These are phyloP conservation scores for Cliona cf. orientalis DNA, from an alignment of 37 sponge, comb jelly and placozoan genomes.

Conservation along the genomic window DNA sequence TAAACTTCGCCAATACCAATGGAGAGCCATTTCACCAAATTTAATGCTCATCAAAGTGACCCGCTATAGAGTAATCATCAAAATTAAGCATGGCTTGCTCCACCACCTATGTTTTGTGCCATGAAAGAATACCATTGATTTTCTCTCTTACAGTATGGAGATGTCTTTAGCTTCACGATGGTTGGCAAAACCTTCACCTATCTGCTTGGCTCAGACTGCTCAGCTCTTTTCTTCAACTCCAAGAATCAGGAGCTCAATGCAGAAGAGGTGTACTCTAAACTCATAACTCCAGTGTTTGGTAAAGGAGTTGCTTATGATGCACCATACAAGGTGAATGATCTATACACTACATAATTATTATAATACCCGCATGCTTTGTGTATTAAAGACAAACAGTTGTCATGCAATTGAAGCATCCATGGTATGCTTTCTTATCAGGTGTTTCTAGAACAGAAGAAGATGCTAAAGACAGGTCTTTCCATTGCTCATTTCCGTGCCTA, in stretches of 20 bases:
- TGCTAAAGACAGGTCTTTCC: conserved; percentile 84
- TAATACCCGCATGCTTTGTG: background rate
- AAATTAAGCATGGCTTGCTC: background rate
- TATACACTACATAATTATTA: background rate
- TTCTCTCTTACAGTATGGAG: conserved; percentile 71
- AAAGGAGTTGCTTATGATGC: conserved; percentile 92
- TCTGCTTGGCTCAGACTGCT: conserved; percentile 75
- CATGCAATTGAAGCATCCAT: background rate
- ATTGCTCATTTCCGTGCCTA: conserved; percentile 76
- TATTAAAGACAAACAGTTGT: background rate
- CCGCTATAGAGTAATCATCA: background rate
- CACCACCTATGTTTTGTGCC: too few relatives aligned
- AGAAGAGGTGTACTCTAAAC: conserved; percentile 81
- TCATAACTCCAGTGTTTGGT: conserved; percentile 91
- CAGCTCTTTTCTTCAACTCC: conserved; percentile 81
- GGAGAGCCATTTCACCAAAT: too few relatives aligned
- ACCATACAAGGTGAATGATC: conserved; percentile 57
- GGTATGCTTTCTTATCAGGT: conserved; percentile 29
- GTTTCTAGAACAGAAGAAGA: conserved; percentile 91
- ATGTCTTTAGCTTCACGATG: conserved; percentile 88
- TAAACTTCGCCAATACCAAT: too few relatives aligned
- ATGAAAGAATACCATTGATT: too few relatives aligned
- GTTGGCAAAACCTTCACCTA: conserved; percentile 90
- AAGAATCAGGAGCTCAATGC: conserved; percentile 87
- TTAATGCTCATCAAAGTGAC: too few relatives aligned